Evolutionary conservation across 1,140 invertebrate genomes (phyloP), one percentile per base, ranked within the genome.

Genomic region (Psix sp.): DNA sequence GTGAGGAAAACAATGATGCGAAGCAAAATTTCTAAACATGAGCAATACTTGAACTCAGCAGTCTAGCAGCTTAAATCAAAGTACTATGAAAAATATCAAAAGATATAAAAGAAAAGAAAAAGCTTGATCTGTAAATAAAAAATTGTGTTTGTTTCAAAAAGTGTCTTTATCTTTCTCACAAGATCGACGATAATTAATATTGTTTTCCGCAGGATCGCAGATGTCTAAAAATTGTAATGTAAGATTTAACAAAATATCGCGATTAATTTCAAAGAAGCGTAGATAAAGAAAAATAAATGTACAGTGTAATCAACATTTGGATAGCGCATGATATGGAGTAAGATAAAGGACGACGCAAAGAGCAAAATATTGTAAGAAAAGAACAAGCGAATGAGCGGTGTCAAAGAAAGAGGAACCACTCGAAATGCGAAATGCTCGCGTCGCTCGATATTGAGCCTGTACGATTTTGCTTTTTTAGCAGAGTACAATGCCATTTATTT

Each of bases 401-500:
- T n/a, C n/a, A n/a, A n/a, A n/a, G n/a, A n/a, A n/a, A 5, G 13
- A 66, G 38, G 66, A 73, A 63, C 79, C 51, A 63, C 52, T 54
- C 48, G 60, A 66, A 60, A 79, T 68, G 52, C 46, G 81, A 74
- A 80, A 83, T 81, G 77, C 78, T 82, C 77, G 79, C 80, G 77
- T 84, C 79, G 81, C 77, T 84, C 78, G 83, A 85, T 81, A 83
- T 84, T 84, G 83, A 83, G 83, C 83, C 82, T 85, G 82, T 84
- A 86, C 80, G 80, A 86, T 85, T 85, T 84, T 84, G 84, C 84
- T 86, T 86, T 78, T 82, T 85, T 86, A 86, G 84, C 84, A 86
- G 84, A 86, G 83, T 86, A 86, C 81, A 84, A 85, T 83, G 84
- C 84, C 83, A 86, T 86, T 86, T 86, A 86, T 86, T 86, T 86